phyloP scores from a whole-genome alignment of 1,140 invertebrate genomes.

The Mactra quadrangularis region DNA sequence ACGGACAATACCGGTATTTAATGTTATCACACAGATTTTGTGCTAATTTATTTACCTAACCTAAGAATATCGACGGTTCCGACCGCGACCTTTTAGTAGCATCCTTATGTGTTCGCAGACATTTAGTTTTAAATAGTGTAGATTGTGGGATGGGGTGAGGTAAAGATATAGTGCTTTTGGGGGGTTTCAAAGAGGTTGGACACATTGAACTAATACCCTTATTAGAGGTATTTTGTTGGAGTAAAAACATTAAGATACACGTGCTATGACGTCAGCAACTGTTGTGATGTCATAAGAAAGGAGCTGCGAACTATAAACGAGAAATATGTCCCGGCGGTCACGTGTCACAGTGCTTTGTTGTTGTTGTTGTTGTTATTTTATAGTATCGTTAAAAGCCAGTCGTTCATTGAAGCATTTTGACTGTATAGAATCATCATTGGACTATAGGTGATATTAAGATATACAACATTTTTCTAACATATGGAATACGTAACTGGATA shows the following conservation, averaged over 20 bases:
- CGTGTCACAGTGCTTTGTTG: slow-evolving; percentile 16
- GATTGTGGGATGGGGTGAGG: background rate
- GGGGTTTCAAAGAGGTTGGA: background rate
- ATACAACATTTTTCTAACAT: background rate
- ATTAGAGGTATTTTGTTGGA: too few relatives aligned
- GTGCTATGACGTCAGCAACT: background rate
- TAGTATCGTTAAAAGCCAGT: slow-evolving; percentile 35
- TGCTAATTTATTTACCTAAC: slow-evolving; percentile 45
- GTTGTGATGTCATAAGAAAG: background rate
- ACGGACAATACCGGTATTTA: slow-evolving; percentile 56
- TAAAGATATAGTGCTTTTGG: background rate
- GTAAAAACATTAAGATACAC: background rate
- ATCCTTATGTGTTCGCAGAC: slow-evolving; percentile 34
- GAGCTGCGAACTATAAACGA: slow-evolving; percentile 35
- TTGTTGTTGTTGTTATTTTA: slow-evolving; percentile 47
- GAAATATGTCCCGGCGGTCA: slow-evolving; percentile 48
- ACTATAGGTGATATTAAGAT: too few relatives aligned
- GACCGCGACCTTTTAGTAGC: slow-evolving; percentile 1
- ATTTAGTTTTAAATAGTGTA: background rate
- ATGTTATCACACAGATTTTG: slow-evolving; percentile 35
- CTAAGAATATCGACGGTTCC: slow-evolving; percentile 19
- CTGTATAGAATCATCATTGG: slow-evolving; percentile 5
- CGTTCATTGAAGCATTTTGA: slow-evolving; percentile 18
- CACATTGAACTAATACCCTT: too few relatives aligned
- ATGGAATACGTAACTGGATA: background rate